A percentile compares a stretch with the other conserved stretches of the same genome.
Conservation (phyloP, 1,140 invertebrate genomes). For the Drosophila sulfurigaster region DNA sequence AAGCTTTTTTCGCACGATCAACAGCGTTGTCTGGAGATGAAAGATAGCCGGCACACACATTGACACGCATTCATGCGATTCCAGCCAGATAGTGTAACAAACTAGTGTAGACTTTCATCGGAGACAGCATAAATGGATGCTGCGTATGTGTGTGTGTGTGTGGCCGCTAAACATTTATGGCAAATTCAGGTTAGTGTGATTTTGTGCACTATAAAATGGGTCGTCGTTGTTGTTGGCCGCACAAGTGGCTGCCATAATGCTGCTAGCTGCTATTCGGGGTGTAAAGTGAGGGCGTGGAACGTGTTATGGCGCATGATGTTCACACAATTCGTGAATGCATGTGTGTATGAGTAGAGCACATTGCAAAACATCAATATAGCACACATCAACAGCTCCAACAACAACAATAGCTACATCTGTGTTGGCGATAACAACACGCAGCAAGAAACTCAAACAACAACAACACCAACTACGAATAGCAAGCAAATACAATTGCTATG, state of each 20-base stretch:
- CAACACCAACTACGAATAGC: slow-evolving; percentile 2
- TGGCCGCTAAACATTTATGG: slow-evolving; percentile 62
- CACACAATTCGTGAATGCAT: slow-evolving; percentile 25
- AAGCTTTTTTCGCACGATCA: slow-evolving; percentile 36
- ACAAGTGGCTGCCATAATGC: slow-evolving; percentile 68
- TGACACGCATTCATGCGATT: background rate
- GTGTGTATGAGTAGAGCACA: slow-evolving; percentile 30
- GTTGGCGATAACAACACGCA: slow-evolving; percentile 65
- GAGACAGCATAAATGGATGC: slow-evolving; percentile 66
- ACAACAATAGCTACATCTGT: slow-evolving; percentile 69
- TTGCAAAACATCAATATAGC: slow-evolving; percentile 68
- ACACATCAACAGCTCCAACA: slow-evolving; percentile 44
- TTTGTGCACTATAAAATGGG: slow-evolving; percentile 76
- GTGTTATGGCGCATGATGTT: slow-evolving; percentile 36
- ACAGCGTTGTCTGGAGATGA: slow-evolving; percentile 17
- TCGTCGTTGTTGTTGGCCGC: slow-evolving; percentile 42
- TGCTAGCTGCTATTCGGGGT: background rate
- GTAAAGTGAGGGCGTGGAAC: background rate
- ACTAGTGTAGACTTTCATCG: slow-evolving; percentile 46
- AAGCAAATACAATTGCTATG: slow-evolving; percentile 56
- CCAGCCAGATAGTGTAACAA: background rate
- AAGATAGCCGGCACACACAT: slow-evolving; percentile 43
- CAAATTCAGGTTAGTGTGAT: slow-evolving; percentile 81
- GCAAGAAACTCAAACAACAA: slow-evolving; percentile 41
- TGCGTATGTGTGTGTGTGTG: slow-evolving; percentile 41